Evolutionary conservation across 2,797 vertebrate genomes (phyloP).

Genomic region (Odontamblyopus lacepedii): DNA sequence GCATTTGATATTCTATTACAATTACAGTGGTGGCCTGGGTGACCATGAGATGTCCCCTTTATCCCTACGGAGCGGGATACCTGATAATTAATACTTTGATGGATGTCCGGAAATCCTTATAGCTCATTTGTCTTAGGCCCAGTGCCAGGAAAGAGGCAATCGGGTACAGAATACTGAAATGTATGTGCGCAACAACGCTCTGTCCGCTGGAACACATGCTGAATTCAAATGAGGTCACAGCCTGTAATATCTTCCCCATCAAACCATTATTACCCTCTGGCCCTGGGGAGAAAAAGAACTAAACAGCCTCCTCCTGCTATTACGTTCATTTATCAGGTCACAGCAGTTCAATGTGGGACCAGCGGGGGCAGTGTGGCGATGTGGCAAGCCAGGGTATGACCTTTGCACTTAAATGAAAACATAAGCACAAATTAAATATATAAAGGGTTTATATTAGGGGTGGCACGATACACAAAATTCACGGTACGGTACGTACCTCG

Average conservation of each 20-base stretch:
- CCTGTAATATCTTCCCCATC: conserved; percentile 64
- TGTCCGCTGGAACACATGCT: conserved; percentile 54
- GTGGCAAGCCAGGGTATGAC: neutral
- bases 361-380: conserved; percentile 42
- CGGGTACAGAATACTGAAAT: conserved; percentile 18
- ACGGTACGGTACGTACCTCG: too few species aligned
- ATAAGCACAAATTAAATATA: neutral
- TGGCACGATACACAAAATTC: too few species aligned
- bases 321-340: conserved; percentile 46
- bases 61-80: conserved; percentile 18
- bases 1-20: conserved; percentile 10
- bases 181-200: conserved; percentile 22
- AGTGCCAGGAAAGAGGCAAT: conserved; percentile 44
- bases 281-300: conserved; percentile 53
- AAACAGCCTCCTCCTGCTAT: conserved; percentile 55
- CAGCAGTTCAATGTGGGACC: conserved; percentile 30
- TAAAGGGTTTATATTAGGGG: too few species aligned
- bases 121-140: conserved; percentile 41
- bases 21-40: conserved; percentile 25
- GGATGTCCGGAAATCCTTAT: conserved; percentile 49
- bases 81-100: conserved; percentile 62
- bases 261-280: conserved; percentile 66
- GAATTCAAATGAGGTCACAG: conserved; percentile 69
- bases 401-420: neutral
- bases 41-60: conserved; percentile 40